These are phyloP conservation scores for Apodemia zela DNA, from an alignment of 2,888 invertebrate genomes.

Conservation along the genomic window DNA sequence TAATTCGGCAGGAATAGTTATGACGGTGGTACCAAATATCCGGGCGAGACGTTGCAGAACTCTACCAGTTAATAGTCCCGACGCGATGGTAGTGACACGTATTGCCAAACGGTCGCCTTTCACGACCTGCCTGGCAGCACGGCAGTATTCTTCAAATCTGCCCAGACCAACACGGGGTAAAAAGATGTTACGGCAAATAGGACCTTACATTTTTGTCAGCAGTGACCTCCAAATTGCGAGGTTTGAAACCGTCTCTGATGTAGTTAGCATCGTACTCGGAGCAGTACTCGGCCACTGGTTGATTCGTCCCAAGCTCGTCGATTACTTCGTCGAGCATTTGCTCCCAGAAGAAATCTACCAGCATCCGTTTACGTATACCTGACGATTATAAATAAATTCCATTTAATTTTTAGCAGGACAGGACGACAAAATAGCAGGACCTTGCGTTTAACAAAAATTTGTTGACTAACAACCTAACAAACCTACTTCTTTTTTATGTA, in stretches of 20 bases:
- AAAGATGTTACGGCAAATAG: neutral
- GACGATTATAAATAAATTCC: constrained; percentile 10
- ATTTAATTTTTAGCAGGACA: neutral
- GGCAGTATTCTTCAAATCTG: too few relatives aligned
- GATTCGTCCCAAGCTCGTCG: constrained; percentile 59
- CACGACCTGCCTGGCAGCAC: too few relatives aligned
- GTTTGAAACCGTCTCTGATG: constrained; percentile 57
- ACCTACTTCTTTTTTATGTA: too few relatives aligned
- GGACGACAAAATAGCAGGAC: neutral
- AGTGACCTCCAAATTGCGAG: constrained; percentile 56
- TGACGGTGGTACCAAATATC: too few relatives aligned
- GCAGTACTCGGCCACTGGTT: constrained; percentile 60
- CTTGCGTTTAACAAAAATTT: too few relatives aligned
- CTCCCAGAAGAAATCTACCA: constrained; percentile 72
- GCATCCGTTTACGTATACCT: constrained; percentile 68
- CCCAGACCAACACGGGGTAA: too few relatives aligned
- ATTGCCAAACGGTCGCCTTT: too few relatives aligned
- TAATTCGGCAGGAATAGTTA: too few relatives aligned
- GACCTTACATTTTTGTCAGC: constrained; percentile 59
- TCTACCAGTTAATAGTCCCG: too few relatives aligned
- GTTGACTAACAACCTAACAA: too few relatives aligned
- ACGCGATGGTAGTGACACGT: too few relatives aligned
- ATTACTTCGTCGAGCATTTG: constrained; percentile 75
- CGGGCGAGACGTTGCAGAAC: too few relatives aligned
- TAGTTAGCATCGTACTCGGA: constrained; percentile 68